phyloP scores from a whole-genome alignment of 2,888 invertebrate genomes.

The Leucania comma region DNA sequence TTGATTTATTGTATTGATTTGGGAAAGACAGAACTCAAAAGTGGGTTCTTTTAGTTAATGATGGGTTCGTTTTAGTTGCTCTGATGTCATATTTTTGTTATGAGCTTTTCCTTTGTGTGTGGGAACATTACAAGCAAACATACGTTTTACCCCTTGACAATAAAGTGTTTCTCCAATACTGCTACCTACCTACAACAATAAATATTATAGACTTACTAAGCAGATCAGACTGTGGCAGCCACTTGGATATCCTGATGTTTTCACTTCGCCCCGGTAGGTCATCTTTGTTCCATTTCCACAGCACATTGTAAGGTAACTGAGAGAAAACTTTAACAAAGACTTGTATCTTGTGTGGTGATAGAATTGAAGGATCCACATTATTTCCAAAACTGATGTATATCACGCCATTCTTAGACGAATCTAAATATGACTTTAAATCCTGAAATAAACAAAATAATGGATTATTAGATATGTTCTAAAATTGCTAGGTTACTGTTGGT shows the following conservation, averaged over 20 bases:
- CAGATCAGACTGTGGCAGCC: constrained; percentile 78
- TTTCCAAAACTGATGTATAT: constrained; percentile 80
- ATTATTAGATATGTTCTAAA: neutral
- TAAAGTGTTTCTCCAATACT: too few species aligned
- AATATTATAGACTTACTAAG: constrained; percentile 34
- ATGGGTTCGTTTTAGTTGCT: too few species aligned
- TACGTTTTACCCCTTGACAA: too few species aligned
- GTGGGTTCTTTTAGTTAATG: too few species aligned
- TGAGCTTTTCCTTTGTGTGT: too few species aligned
- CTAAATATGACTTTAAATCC: constrained; percentile 74
- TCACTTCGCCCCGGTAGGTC: constrained; percentile 67
- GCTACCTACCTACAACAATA: too few species aligned
- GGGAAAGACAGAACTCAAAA: too few species aligned
- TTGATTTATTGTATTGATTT: too few species aligned
- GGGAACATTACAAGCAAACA: too few species aligned
- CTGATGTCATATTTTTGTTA: too few species aligned
- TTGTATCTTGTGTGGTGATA: constrained; percentile 71
- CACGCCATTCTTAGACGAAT: constrained; percentile 77
- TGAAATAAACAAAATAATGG: constrained; percentile 33
- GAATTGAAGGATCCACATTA: constrained; percentile 71
- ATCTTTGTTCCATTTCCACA: constrained; percentile 82
- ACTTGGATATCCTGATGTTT: constrained; percentile 77
- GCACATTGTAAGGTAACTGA: constrained; percentile 77
- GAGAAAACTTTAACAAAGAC: constrained; percentile 76
- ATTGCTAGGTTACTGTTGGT: too few species aligned